Conservation (phyloP, 1,140 invertebrate species). For the Drosophila guanche region DNA sequence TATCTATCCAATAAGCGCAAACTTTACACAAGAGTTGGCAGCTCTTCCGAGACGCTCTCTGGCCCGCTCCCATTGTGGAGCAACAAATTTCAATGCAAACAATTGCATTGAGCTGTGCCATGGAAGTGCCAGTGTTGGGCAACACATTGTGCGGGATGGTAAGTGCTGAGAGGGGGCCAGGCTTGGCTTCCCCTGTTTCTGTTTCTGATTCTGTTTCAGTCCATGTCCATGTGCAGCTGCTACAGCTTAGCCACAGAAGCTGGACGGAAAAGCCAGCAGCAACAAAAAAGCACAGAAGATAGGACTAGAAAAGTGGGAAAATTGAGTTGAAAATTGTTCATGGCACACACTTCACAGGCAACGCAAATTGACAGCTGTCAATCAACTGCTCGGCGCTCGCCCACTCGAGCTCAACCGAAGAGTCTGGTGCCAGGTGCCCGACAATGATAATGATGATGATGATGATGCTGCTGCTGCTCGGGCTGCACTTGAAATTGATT, state of each 20-base stretch:
- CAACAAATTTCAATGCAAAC: too few relatives aligned
- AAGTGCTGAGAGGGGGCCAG: too few relatives aligned
- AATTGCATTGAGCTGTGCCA: conserved; percentile 21
- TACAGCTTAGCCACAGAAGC: conserved; percentile 33
- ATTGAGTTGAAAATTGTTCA: conserved; percentile 56
- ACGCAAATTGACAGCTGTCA: conserved; percentile 78
- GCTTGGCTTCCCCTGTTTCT: not conserved
- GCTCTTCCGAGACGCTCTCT: too few relatives aligned
- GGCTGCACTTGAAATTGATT: conserved; percentile 72
- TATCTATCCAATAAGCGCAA: too few relatives aligned
- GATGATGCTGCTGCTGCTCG: conserved; percentile 15
- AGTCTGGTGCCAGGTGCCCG: conserved; percentile 16
- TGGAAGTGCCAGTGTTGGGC: not conserved
- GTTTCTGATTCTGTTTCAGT: too few relatives aligned
- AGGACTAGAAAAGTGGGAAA: conserved; percentile 6
- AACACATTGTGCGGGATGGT: not conserved
- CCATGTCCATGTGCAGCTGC: conserved; percentile 33
- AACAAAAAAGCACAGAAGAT: not conserved
- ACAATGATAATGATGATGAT: not conserved
- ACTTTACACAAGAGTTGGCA: too few relatives aligned
- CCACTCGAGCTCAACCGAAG: conserved; percentile 9
- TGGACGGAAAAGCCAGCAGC: conserved; percentile 9
- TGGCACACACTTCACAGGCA: conserved; percentile 39
- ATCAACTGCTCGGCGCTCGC: conserved; percentile 36
- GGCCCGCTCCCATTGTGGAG: too few relatives aligned